Conservation (phyloP, 1,140 invertebrate genomes). For the Octopus sinensis region DNA sequence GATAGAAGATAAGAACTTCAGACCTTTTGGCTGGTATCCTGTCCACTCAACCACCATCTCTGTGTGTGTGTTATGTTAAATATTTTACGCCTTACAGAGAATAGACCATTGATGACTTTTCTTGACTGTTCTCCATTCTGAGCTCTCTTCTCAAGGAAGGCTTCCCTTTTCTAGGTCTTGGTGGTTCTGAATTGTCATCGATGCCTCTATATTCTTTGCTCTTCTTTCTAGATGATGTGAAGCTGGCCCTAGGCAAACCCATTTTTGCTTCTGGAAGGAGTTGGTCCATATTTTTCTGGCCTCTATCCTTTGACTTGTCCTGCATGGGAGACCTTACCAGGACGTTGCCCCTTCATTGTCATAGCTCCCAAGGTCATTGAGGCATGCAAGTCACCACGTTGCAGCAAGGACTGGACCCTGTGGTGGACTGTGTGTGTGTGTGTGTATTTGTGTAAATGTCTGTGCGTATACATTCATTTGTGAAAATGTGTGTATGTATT, state of each 20-base stretch:
- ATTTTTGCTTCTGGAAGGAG: background rate
- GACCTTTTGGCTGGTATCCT: too few relatives aligned
- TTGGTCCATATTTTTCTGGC: background rate
- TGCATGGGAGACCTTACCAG: background rate
- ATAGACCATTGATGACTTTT: too few relatives aligned
- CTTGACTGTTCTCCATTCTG: too few relatives aligned
- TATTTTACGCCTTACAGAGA: too few relatives aligned
- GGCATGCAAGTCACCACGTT: background rate
- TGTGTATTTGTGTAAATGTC: background rate
- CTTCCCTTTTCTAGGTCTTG: too few relatives aligned
- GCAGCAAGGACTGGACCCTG: background rate
- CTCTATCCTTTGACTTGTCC: background rate
- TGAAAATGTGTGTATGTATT: background rate
- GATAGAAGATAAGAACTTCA: too few relatives aligned
- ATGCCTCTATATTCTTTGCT: background rate
- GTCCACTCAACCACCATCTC: too few relatives aligned
- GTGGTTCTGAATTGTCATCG: too few relatives aligned
- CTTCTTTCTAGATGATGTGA: background rate
- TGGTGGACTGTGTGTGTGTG: background rate
- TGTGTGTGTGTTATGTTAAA: too few relatives aligned
- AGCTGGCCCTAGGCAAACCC: background rate
- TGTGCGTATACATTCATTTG: background rate
- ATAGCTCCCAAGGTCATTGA: background rate
- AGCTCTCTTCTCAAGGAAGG: too few relatives aligned
- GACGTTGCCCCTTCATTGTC: background rate